phyloP scores from a whole-genome alignment of 2,888 invertebrate genomes.

The Bruchidius siliquastri region DNA sequence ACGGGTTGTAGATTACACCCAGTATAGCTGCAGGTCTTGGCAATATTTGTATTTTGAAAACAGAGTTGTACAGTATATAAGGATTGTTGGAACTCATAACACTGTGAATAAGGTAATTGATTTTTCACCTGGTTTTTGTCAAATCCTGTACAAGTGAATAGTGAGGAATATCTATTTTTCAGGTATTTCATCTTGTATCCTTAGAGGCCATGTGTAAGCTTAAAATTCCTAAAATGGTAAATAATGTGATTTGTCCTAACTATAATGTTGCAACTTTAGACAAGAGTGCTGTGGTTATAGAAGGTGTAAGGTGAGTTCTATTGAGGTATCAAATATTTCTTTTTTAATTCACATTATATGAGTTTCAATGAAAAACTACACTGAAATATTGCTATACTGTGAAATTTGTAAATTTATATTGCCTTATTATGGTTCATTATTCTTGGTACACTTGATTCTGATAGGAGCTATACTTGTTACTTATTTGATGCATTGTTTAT shows the following conservation, averaged over 20 bases:
- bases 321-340: too few relatives aligned
- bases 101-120: conserved; percentile 78
- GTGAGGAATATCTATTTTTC: conserved; percentile 10
- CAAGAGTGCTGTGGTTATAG: conserved; percentile 87
- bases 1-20: conserved; percentile 85
- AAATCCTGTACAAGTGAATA: not conserved
- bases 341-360: too few relatives aligned
- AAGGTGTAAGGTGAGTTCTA: conserved; percentile 82
- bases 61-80: conserved; percentile 79
- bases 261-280: conserved; percentile 91
- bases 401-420: too few relatives aligned
- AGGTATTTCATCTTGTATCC: conserved; percentile 89
- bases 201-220: conserved; percentile 85
- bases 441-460: too few relatives aligned
- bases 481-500: too few relatives aligned
- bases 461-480: too few relatives aligned
- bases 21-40: conserved; percentile 93
- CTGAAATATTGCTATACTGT: too few relatives aligned
- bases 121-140: not conserved
- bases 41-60: conserved; percentile 90
- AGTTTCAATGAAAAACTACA: too few relatives aligned
- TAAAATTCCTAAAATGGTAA: conserved; percentile 67
- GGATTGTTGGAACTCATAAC: conserved; percentile 86
- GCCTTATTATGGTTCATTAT: too few relatives aligned
- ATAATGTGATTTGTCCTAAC: conserved; percentile 74